Evolutionary conservation across 2,888 invertebrate genomes (phyloP).

Genomic region (Tupiocoris notatus): DNA sequence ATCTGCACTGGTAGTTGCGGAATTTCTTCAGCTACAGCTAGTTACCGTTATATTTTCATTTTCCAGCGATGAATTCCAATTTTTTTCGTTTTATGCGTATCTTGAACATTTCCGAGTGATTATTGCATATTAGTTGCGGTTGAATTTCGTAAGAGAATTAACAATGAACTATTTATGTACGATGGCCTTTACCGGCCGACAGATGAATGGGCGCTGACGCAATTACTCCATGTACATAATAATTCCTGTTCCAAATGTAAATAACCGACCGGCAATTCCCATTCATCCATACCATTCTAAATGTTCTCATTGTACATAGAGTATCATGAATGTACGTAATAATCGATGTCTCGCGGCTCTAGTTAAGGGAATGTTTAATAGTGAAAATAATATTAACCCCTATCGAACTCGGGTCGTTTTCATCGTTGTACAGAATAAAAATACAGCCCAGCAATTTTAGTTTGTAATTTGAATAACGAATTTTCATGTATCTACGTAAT

Average conservation of each 20-base stretch:
- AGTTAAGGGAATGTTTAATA: neutral
- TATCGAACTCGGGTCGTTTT: neutral
- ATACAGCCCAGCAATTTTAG: neutral
- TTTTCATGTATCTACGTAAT: conserved; percentile 19
- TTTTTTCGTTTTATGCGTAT: too few species aligned
- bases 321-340: neutral
- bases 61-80: too few species aligned
- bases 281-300: conserved; percentile 37
- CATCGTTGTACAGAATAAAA: neutral
- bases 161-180: neutral
- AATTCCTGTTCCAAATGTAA: conserved; percentile 1
- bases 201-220: conserved; percentile 35
- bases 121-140: too few species aligned
- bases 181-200: neutral
- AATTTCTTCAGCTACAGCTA: too few species aligned
- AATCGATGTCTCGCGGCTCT: neutral
- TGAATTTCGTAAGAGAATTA: too few species aligned
- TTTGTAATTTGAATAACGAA: conserved; percentile 25
- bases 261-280: conserved; percentile 24
- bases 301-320: conserved; percentile 35
- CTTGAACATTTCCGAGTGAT: too few species aligned
- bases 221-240: conserved; percentile 17
- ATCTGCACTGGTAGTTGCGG: too few species aligned
- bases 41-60: too few species aligned
- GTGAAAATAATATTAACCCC: neutral